Evolutionary conservation across 2,888 invertebrate genomes (phyloP), one percentile per base, ranked within the genome.

Genomic region (Tenthredo scrophulariae): DNA sequence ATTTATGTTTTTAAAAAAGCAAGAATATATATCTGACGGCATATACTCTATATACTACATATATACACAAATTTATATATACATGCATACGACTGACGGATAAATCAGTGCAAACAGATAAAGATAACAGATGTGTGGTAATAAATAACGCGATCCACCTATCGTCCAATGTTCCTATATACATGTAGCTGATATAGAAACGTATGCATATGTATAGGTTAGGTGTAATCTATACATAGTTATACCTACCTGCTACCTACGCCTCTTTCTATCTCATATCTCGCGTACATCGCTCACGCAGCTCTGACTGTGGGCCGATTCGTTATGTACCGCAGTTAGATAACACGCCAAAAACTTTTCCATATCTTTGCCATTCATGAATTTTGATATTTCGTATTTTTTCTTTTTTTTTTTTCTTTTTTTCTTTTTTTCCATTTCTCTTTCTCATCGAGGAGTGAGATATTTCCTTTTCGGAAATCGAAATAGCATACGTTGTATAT

Each of bases 71-170:
- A 46, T 29, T 33, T n/a, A 67, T 22, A 50, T 82, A 83, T 43
- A 82, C 40, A 83, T 13, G 77, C 33, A 84, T 58, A 72, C 84
- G 80, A 86, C 85, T 87, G 88, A 88, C 87, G 87, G 87, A 87
- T 88, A 88, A 88, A 87, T 88, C 88, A 87, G 86, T 84, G 86
- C 86, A 65, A 85, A 80, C 82, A 84, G 86, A 87, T 86, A 88
- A 87, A 87, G 89, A 89, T 88, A 88, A 89, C 88, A 87, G 87
- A 88, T 86, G 86, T 80, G 88, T 83, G 88, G 88, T 85, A 88
- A 89, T 89, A 89, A 89, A 89, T 89, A 88, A 88, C 87, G 85
- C 84, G 87, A 87, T 89, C 85, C 87, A 80, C 62, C 80, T 62
- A 77, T 77, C 77, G 77, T 54, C 33, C 62, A 62, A 77, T 50